Evolutionary conservation across 2,797 vertebrate species (phyloP).

Genomic region (Ispidina picta): DNA sequence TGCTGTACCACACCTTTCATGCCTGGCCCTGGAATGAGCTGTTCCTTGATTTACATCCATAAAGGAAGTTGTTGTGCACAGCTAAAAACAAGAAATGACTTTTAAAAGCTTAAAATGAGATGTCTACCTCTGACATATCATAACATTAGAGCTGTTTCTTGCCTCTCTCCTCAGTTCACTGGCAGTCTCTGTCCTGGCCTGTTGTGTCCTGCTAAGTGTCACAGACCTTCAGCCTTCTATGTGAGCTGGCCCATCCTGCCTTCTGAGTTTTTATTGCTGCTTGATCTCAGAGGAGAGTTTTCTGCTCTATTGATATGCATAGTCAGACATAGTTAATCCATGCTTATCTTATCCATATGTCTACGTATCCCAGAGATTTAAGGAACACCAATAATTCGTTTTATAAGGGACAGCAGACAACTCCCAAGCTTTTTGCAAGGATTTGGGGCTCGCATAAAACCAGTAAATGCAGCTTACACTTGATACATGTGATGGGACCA

Average conservation of each 20-base stretch:
- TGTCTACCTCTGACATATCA: neutral
- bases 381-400: constrained; percentile 31
- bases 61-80: neutral
- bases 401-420: neutral
- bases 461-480: neutral
- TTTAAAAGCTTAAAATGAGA: neutral
- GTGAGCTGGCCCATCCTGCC: neutral
- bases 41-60: neutral
- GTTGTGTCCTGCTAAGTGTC: neutral
- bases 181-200: neutral
- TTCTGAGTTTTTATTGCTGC: neutral
- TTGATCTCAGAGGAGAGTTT: constrained; percentile 40
- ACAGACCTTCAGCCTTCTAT: neutral
- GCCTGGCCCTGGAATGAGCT: neutral
- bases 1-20: neutral
- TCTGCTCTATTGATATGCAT: constrained; percentile 60
- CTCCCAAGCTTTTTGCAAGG: neutral
- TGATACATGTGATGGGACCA: neutral
- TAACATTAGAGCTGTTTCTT: neutral
- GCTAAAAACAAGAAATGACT: neutral
- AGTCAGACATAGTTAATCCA: constrained; percentile 71
- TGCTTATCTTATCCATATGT: constrained; percentile 56
- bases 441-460: neutral
- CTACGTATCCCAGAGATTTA: constrained; percentile 56
- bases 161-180: neutral